These are phyloP conservation scores for Diprion similis DNA, from an alignment of 1,140 invertebrate species.

Conservation along the genomic window DNA sequence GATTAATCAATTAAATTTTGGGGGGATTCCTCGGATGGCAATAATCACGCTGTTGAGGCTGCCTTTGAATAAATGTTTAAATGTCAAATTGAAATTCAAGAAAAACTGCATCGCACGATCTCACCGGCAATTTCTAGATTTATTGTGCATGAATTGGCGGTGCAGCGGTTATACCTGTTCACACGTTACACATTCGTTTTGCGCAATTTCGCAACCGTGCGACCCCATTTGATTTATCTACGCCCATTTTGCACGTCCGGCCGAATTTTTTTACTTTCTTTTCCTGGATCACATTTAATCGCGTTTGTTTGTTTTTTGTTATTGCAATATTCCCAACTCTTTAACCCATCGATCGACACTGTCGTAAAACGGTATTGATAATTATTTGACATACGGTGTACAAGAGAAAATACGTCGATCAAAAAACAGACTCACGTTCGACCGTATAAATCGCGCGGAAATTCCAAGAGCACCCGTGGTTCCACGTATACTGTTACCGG, in stretches of 20 bases:
- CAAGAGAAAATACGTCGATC: too few relatives aligned
- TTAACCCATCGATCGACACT: too few relatives aligned
- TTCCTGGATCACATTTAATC: background rate
- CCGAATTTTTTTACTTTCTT: background rate
- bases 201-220: slow-evolving; percentile 35
- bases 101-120: slow-evolving; percentile 12
- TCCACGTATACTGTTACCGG: background rate
- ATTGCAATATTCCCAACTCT: background rate
- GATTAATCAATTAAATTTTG: too few relatives aligned
- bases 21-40: too few relatives aligned
- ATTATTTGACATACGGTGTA: background rate
- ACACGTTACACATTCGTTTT: slow-evolving; percentile 21
- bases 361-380: background rate
- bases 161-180: slow-evolving; percentile 30
- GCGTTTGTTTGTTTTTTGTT: background rate
- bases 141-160: background rate
- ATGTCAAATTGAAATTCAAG: slow-evolving; percentile 13
- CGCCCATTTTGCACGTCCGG: background rate
- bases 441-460: too few relatives aligned
- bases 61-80: background rate
- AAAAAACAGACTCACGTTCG: too few relatives aligned
- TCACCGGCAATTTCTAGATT: background rate
- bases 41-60: too few relatives aligned
- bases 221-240: slow-evolving; percentile 28
- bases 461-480: slow-evolving; percentile 8